Evolutionary conservation across 2,797 vertebrate species (phyloP), one percentile per base, ranked within the genome.

Genomic region (Paratrypauchen microcephalus): DNA sequence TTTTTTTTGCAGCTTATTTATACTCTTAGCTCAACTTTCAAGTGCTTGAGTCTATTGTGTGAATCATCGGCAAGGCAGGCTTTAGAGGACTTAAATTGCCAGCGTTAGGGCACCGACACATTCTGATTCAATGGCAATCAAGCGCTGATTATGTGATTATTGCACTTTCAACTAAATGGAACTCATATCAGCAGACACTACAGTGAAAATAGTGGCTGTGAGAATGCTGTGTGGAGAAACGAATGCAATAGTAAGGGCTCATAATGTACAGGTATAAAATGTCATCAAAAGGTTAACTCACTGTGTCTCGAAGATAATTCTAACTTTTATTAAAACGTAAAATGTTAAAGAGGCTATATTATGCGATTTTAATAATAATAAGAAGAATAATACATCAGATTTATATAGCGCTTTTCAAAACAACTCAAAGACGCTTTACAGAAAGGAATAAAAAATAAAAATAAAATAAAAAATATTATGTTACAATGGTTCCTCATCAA

Each of bases 1-100:
- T 61, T 21, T 68, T 82, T 80, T 70, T 68, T 81, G 1, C 61
- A 68, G 68, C 71, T 86, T 88, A 88, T 90, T 89, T 89, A 83
- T 86, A 84, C 78, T n/a, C n/a, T 74, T 65, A 41, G 76, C 75
- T 80, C 72, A 83, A 87, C 75, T 85, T 87, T 79, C 66, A 78
- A 81, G 69, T 61, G 45, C 75, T 45, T 67, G 71, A 66, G 74
- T 78, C 74, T 47, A 74, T 73, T 63, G 70, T 70, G 21, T 77
- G 80, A 84, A 24, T 86, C 78, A 78, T 74, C 64, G 57, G 19
- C 69, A 68, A 66, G 8, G 24, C 6, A 72, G 71, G 68, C 72
- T 78, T 67, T 32, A 64, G 36, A 67, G 71, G 73, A 65, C 61
- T 76, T 68, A 45, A 74, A 77, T 60, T 21, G 72, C 69, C 66